These are phyloP conservation scores for Urocynchramus pylzowi DNA, from an alignment of 2,113 vertebrate genomes.

Conservation along the genomic window DNA sequence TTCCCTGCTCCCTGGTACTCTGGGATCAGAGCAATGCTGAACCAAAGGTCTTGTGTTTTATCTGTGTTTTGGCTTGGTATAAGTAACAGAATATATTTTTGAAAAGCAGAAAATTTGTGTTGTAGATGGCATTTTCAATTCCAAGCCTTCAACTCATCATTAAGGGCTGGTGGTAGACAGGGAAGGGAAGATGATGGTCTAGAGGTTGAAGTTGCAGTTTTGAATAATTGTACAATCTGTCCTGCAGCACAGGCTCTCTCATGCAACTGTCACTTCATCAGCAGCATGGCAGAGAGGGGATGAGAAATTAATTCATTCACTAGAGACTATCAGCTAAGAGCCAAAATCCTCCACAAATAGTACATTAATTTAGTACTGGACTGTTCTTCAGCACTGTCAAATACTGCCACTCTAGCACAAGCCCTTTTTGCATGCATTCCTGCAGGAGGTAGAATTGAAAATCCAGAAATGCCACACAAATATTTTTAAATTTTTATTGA, in stretches of 20 bases:
- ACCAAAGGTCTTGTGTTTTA: neutral
- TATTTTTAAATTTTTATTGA: neutral
- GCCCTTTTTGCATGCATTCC: fast-evolving
- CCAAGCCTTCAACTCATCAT: neutral
- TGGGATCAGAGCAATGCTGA: neutral
- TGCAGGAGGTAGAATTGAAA: neutral
- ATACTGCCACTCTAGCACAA: neutral
- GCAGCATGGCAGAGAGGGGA: neutral
- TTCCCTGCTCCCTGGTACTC: neutral
- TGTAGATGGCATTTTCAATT: neutral
- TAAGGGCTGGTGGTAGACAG: neutral
- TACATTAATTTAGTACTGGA: fast-evolving
- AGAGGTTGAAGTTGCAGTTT: neutral
- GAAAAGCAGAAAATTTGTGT: neutral
- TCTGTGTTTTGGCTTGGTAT: neutral
- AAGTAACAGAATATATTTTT: neutral
- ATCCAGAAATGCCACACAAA: neutral
- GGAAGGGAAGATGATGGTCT: neutral
- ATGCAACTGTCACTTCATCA: neutral
- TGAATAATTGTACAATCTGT: neutral
- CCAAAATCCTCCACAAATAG: neutral
- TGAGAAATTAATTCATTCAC: neutral
- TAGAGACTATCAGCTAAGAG: neutral
- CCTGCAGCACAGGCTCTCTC: neutral
- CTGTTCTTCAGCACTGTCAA: neutral